Conservation (phyloP, 2,113 vertebrate species). For the Gasterosteus nipponicus region DNA sequence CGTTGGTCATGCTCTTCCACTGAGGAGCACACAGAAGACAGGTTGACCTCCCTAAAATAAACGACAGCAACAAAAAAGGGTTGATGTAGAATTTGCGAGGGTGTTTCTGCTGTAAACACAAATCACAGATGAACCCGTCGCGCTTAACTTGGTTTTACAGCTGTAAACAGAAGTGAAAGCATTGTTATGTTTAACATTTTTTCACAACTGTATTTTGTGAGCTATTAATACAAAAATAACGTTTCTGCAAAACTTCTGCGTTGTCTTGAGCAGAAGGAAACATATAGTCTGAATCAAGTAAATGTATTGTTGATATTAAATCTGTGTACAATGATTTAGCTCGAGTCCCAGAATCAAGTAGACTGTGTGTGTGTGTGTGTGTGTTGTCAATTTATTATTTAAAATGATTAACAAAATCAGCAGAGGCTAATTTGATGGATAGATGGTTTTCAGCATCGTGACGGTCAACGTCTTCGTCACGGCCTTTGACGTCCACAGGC, state of each 20-base stretch:
- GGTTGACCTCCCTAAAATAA: neutral
- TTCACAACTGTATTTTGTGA: neutral
- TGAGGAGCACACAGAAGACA: too few relatives aligned
- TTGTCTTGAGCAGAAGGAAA: neutral
- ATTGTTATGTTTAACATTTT: too few relatives aligned
- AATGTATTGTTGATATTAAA: slow-evolving; percentile 38
- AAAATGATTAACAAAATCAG: slow-evolving; percentile 88
- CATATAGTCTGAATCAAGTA: slow-evolving; percentile 24
- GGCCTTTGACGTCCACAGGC: slow-evolving; percentile 89
- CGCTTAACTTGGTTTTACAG: neutral
- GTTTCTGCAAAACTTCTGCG: too few relatives aligned
- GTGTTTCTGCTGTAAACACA: neutral
- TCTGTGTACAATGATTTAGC: slow-evolving; percentile 45
- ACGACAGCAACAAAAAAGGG: neutral
- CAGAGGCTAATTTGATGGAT: slow-evolving; percentile 87
- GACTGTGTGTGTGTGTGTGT: slow-evolving; percentile 10
- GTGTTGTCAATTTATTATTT: slow-evolving; percentile 24
- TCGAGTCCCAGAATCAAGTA: slow-evolving; percentile 30
- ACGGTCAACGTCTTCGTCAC: slow-evolving; percentile 93
- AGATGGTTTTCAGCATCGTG: slow-evolving; percentile 91
- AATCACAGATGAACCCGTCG: neutral
- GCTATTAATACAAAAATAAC: neutral
- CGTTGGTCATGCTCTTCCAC: neutral
- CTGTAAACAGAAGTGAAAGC: too few relatives aligned
- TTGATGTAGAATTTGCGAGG: neutral